phyloP scores from a whole-genome alignment of 1,140 invertebrate genomes.

The Ceratitis capitata region DNA sequence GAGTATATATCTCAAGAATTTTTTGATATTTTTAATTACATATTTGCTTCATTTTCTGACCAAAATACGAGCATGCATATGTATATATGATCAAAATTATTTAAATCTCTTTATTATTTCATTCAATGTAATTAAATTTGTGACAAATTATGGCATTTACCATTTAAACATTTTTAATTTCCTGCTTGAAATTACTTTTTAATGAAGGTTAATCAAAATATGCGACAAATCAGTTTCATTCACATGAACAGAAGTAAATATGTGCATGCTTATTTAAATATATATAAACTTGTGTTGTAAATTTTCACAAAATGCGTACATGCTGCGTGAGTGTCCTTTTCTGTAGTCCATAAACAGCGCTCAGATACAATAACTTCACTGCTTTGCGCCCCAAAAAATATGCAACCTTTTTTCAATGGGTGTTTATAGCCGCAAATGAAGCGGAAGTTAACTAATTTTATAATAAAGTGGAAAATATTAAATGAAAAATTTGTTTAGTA shows the following conservation, averaged over 20 bases:
- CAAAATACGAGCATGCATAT: too few species aligned
- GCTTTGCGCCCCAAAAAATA: slow-evolving; percentile 52
- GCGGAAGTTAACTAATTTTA: slow-evolving; percentile 42
- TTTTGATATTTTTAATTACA: too few species aligned
- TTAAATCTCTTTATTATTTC: background rate
- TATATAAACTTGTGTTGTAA: background rate
- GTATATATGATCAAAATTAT: too few species aligned
- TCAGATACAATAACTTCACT: background rate
- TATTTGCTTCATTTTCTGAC: too few species aligned
- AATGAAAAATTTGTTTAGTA: too few species aligned
- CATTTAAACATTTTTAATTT: slow-evolving; percentile 54
- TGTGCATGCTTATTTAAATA: background rate
- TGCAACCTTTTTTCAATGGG: slow-evolving; percentile 41
- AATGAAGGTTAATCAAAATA: slow-evolving; percentile 52
- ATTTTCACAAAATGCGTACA: background rate
- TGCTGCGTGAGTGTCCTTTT: background rate
- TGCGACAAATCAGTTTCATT: background rate
- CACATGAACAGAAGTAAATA: background rate
- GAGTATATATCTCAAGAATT: too few species aligned
- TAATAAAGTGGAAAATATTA: slow-evolving; percentile 14
- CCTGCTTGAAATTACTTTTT: slow-evolving; percentile 62
- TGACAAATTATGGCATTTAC: slow-evolving; percentile 45
- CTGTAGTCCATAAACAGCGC: background rate
- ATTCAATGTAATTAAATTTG: slow-evolving; percentile 50
- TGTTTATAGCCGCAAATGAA: slow-evolving; percentile 39